These are phyloP conservation scores for Parus major DNA, from an alignment of 2,113 vertebrate genomes.

Conservation along the genomic window DNA sequence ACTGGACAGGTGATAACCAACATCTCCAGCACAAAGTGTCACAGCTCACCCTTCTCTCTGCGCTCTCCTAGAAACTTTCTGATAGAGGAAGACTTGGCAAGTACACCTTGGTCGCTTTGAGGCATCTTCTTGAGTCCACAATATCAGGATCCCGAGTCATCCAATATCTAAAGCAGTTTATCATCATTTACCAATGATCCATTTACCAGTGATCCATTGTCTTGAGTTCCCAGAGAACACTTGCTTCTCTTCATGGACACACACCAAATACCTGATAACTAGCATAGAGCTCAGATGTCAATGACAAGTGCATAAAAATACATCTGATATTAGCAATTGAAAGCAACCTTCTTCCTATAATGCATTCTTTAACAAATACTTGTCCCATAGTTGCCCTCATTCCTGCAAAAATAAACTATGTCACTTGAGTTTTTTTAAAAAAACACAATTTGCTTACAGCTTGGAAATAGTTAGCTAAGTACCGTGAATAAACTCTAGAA, in stretches of 20 bases:
- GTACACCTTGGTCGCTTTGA: fast-evolving
- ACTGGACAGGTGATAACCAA: not conserved
- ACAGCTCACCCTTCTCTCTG: not conserved
- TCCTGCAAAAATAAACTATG: slow-evolving; percentile 43
- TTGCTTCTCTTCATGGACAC: not conserved
- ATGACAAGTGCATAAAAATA: not conserved
- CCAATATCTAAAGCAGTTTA: not conserved
- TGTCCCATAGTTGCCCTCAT: not conserved
- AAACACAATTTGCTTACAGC: slow-evolving; percentile 17
- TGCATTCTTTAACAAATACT: not conserved
- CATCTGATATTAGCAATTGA: not conserved
- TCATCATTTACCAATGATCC: too few relatives aligned
- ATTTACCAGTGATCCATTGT: not conserved
- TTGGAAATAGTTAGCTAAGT: slow-evolving; percentile 44
- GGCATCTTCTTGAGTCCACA: not conserved
- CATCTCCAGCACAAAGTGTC: not conserved
- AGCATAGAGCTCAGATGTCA: not conserved
- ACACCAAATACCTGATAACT: not conserved
- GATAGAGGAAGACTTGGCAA: not conserved
- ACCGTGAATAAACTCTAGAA: slow-evolving; percentile 48
- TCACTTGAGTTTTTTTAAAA: not conserved
- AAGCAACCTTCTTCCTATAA: not conserved
- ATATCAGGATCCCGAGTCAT: not conserved
- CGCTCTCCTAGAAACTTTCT: not conserved
- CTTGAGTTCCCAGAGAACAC: not conserved